These are phyloP conservation scores for Hofmannophila pseudospretella DNA, from an alignment of 2,888 invertebrate species.

Conservation along the genomic window DNA sequence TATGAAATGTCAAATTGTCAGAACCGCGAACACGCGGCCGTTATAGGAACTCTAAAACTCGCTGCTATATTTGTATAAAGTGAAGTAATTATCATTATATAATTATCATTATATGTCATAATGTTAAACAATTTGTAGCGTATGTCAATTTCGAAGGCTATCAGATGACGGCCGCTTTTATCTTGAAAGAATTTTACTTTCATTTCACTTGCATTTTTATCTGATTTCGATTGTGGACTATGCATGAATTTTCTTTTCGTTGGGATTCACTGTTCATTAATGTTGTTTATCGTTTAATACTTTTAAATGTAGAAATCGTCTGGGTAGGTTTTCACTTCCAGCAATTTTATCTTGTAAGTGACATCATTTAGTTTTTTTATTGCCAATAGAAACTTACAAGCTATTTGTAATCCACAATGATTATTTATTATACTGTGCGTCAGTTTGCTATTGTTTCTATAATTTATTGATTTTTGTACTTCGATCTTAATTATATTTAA, in stretches of 20 bases:
- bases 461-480: conserved; percentile 20
- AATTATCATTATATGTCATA: conserved; percentile 72
- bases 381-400: neutral
- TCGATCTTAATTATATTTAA: conserved; percentile 26
- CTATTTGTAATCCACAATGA: conserved; percentile 2
- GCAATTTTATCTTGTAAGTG: neutral
- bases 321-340: too few relatives aligned
- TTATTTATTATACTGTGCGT: conserved; percentile 2
- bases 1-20: conserved; percentile 75
- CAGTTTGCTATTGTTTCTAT: neutral
- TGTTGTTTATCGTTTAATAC: neutral
- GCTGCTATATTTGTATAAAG: conserved; percentile 85
- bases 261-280: conserved; percentile 10
- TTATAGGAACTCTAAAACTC: conserved; percentile 87
- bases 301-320: too few relatives aligned
- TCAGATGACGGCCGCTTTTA: conserved; percentile 52
- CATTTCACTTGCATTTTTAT: conserved; percentile 12
- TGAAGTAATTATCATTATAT: conserved; percentile 75
- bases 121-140: conserved; percentile 69
- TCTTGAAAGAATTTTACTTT: conserved; percentile 20
- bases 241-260: neutral
- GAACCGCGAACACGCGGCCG: conserved; percentile 73
- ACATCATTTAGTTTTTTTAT: neutral
- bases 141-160: conserved; percentile 74
- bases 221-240: neutral